A percentile compares a stretch with the other conserved stretches of the same genome.
Conservation (phyloP, 2,888 invertebrate species). For the Heliconius sara region DNA sequence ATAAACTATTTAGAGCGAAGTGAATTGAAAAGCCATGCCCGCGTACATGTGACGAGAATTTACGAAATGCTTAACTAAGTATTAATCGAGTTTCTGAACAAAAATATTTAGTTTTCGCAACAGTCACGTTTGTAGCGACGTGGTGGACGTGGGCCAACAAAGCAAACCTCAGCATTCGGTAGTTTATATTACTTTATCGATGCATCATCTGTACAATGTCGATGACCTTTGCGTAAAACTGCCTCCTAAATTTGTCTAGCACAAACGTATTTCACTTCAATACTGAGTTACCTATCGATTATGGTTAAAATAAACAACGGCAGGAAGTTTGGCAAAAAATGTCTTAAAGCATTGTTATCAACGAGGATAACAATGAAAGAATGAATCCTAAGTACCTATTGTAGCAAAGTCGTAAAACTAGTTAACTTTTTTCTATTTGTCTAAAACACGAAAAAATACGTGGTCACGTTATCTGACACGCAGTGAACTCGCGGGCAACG, state of each 20-base stretch:
- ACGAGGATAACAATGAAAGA: constrained; percentile 74
- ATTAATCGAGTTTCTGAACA: constrained; percentile 48
- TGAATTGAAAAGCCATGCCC: constrained; percentile 41
- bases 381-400: constrained; percentile 69
- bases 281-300: constrained; percentile 48
- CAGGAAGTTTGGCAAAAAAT: constrained; percentile 71
- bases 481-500: constrained; percentile 55
- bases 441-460: constrained; percentile 56
- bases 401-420: constrained; percentile 59
- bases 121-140: constrained; percentile 61
- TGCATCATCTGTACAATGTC: constrained; percentile 53
- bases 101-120: constrained; percentile 61
- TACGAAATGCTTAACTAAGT: constrained; percentile 41
- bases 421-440: constrained; percentile 61
- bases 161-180: constrained; percentile 49
- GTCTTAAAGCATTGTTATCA: constrained; percentile 63
- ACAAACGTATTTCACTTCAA: constrained; percentile 48
- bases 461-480: constrained; percentile 70
- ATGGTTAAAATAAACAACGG: constrained; percentile 52
- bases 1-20: constrained; percentile 28
- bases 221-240: constrained; percentile 57
- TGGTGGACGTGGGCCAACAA: constrained; percentile 57
- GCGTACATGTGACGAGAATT: constrained; percentile 49
- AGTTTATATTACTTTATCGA: constrained; percentile 48
- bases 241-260: constrained; percentile 40